phyloP scores from a whole-genome alignment of 2,888 invertebrate genomes.

The Amphipyra tragopoginis region DNA sequence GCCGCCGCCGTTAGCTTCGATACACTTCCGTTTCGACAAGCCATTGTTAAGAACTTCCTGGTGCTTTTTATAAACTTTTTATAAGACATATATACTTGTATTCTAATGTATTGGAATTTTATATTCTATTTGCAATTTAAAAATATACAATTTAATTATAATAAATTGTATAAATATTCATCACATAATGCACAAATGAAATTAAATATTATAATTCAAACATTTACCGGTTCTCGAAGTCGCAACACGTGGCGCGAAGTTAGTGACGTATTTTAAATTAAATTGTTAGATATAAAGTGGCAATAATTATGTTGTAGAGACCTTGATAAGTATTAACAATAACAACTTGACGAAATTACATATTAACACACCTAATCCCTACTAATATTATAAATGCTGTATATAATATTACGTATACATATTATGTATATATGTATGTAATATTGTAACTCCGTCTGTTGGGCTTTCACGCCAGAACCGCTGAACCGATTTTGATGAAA shows the following conservation, averaged over 20 bases:
- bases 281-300: not conserved
- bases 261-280: constrained; percentile 5
- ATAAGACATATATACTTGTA: constrained; percentile 3
- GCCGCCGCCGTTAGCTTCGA: constrained; percentile 69
- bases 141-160: constrained; percentile 29
- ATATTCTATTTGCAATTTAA: constrained; percentile 10
- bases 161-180: constrained; percentile 42
- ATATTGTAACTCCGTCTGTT: too few species aligned
- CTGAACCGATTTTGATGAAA: too few species aligned
- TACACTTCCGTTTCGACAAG: constrained; percentile 68
- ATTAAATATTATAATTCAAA: constrained; percentile 33
- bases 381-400: too few species aligned
- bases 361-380: too few species aligned
- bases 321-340: too few species aligned
- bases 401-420: too few species aligned
- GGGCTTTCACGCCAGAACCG: too few species aligned
- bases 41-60: constrained; percentile 75
- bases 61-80: constrained; percentile 60
- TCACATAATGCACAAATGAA: constrained; percentile 7
- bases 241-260: constrained; percentile 23
- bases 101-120: constrained; percentile 12
- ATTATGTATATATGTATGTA: too few species aligned
- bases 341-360: too few species aligned
- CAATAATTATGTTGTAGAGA: too few species aligned
- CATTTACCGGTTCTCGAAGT: constrained; percentile 39